Evolutionary conservation across 2,797 vertebrate species (phyloP).

Genomic region (Phyllotis vaccarum): DNA sequence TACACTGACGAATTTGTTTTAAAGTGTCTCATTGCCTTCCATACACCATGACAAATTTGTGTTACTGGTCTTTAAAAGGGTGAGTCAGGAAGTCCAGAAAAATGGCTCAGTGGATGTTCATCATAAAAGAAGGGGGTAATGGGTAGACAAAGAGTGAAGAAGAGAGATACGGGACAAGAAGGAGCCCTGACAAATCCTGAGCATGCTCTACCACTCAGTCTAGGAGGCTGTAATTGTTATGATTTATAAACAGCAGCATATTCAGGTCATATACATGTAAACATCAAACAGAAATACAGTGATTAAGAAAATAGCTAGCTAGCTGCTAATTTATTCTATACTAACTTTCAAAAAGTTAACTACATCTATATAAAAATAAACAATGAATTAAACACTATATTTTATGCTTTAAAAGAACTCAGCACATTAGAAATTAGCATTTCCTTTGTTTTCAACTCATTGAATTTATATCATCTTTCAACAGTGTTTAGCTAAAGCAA

Average conservation of each 20-base stretch:
- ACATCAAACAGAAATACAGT: slow-evolving; percentile 11
- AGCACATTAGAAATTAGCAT: slow-evolving; percentile 86
- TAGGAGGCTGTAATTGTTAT: neutral
- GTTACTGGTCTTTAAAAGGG: neutral
- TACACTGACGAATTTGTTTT: neutral
- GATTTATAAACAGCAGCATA: slow-evolving; percentile 24
- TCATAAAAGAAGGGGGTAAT: neutral
- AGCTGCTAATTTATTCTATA: slow-evolving; percentile 72
- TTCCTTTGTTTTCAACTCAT: slow-evolving; percentile 85
- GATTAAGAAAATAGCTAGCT: slow-evolving; percentile 57
- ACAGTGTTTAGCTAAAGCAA: slow-evolving; percentile 87
- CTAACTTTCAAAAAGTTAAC: slow-evolving; percentile 55
- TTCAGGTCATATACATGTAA: slow-evolving; percentile 28
- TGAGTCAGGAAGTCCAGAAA: neutral
- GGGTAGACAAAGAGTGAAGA: neutral
- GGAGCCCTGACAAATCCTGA: neutral
- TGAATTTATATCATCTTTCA: slow-evolving; percentile 88
- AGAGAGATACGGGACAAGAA: neutral
- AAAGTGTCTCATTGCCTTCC: neutral
- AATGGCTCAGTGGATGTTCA: neutral
- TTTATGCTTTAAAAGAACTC: slow-evolving; percentile 68
- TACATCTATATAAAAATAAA: slow-evolving; percentile 78
- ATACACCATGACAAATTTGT: neutral
- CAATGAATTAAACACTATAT: slow-evolving; percentile 75
- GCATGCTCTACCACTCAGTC: neutral